Conservation (phyloP, 2,797 vertebrate genomes). For the Neomorphus geoffroyi region DNA sequence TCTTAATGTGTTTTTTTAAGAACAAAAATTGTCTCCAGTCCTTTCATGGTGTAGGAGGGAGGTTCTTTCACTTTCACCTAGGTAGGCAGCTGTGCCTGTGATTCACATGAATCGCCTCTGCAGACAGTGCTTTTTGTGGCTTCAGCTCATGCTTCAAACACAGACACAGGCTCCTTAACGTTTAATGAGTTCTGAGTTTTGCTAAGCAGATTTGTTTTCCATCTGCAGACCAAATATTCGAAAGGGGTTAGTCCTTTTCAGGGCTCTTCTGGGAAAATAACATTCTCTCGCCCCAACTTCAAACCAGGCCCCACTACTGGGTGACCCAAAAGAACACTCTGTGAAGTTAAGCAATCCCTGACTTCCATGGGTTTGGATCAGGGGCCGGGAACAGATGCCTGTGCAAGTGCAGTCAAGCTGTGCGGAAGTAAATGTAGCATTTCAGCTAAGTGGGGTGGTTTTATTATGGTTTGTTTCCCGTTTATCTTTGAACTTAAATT, state of each 20-base stretch:
- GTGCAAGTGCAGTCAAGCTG: neutral
- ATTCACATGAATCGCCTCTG: rapidly evolving
- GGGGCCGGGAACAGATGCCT: neutral
- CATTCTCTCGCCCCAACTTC: neutral
- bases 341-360: neutral
- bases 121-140: neutral
- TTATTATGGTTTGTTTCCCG: neutral
- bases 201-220: neutral
- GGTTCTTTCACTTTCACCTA: neutral
- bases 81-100: slow-evolving; percentile 25
- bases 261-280: neutral
- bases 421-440: neutral
- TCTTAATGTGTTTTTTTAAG: neutral
- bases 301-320: neutral
- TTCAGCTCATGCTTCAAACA: neutral
- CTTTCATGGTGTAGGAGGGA: neutral
- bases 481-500: neutral
- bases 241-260: neutral
- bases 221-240: neutral
- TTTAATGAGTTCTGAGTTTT: neutral
- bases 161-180: neutral
- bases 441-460: neutral
- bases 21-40: neutral
- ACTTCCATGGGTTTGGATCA: neutral
- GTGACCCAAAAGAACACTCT: neutral